Evolutionary conservation across 37 sponge, comb jelly and placozoan species (phyloP), one percentile per base, ranked within the genome.

Genomic region (Bolinopsis microptera): DNA sequence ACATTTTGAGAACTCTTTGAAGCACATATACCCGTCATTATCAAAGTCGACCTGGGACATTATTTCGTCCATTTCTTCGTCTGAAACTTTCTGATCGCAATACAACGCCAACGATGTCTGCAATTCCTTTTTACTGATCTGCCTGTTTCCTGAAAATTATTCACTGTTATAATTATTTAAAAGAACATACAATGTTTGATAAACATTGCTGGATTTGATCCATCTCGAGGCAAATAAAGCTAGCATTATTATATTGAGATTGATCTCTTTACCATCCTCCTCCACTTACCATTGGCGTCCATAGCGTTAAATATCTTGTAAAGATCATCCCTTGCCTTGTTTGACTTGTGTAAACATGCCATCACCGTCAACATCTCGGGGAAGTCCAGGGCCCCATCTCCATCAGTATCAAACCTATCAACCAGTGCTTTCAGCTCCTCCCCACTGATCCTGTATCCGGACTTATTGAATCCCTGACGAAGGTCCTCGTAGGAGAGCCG

Each of bases 31-130:
- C 2, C 82, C 82, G 23, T 80, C 82, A 22, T 80, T 33, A 36
- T 80, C 37, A 34, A 80, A 80, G 82, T 80, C 82, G 22, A 80
- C 37, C 82, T 80, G 22, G 30, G 38, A 3, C 82, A 80, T 80
- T 5, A 80, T 33, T 8, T 35, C 82, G 82, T 80, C 82, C 36
- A 80, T 33, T 35, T 80, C 82, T 8, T 80, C 23, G 8, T 80
- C 82, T 16, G 82, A 36, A 35, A 21, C 9, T 0, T 80, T 28
- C 38, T 16, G 1, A 22, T 80, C 23, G 23, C 35, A 35, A 34
- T 80, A 80, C 22, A 80, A 36, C 22, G 37, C 37, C 37, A 80
- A 30, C 30, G 82, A 24, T 36, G 5, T 80, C 37, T 80, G 35
- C 23, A 80, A 34, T 36, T 80, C 82, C 8, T 1, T 33, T 35